Evolutionary conservation across 2,113 vertebrate species (phyloP).

Genomic region (Microcebus jonahi): DNA sequence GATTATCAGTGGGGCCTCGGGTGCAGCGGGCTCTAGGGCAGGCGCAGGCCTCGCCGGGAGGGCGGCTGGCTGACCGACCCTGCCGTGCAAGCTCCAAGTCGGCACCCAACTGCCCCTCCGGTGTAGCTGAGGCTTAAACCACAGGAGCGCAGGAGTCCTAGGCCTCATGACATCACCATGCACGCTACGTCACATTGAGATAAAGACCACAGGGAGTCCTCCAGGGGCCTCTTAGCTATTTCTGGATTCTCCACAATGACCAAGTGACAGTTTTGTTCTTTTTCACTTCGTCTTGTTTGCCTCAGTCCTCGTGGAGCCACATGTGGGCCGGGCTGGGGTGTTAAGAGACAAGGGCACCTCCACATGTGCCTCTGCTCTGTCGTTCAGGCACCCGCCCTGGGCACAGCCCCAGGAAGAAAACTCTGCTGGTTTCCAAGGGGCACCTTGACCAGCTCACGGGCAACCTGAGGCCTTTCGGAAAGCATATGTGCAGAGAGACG

Average conservation of each 20-base stretch:
- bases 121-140: background rate
- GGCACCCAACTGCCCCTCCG: accelerated
- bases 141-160: accelerated
- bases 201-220: background rate
- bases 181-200: too few species aligned
- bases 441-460: accelerated
- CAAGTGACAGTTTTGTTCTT: background rate
- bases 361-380: background rate
- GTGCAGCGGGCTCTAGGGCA: background rate
- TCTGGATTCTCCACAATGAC: background rate
- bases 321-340: accelerated
- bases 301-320: accelerated
- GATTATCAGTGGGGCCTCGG: background rate
- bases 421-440: background rate
- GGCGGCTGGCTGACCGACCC: accelerated
- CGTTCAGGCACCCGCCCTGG: background rate
- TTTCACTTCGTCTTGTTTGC: background rate
- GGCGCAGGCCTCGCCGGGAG: background rate
- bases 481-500: background rate
- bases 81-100: background rate
- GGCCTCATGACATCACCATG: accelerated
- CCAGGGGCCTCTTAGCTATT: background rate
- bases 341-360: too few species aligned
- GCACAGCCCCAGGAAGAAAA: background rate
- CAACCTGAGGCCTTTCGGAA: background rate